phyloP scores from a whole-genome alignment of 2,113 vertebrate species.

The Centrocercus urophasianus region DNA sequence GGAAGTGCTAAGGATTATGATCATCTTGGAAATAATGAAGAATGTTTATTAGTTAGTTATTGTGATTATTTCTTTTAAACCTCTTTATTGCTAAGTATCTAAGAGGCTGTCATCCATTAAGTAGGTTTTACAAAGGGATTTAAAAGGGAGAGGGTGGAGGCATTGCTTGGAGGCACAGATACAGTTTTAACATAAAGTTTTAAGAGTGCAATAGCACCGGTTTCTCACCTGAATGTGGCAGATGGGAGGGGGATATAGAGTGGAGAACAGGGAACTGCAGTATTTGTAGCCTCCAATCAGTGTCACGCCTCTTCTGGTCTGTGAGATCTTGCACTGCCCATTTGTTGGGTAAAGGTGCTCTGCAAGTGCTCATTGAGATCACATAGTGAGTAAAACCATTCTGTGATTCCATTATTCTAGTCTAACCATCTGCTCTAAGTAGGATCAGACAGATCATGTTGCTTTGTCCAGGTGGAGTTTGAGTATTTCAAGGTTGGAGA shows the following conservation, averaged over 20 bases:
- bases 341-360: background rate
- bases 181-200: background rate
- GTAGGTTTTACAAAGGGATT: conserved; percentile 46
- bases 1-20: conserved; percentile 62
- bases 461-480: background rate
- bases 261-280: background rate
- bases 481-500: background rate
- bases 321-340: background rate
- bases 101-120: conserved; percentile 53
- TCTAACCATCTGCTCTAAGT: background rate
- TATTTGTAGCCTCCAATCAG: background rate
- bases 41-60: conserved; percentile 69
- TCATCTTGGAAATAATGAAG: conserved; percentile 57
- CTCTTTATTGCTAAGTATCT: conserved; percentile 43
- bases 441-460: background rate
- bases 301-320: background rate
- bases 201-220: background rate
- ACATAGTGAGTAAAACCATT: rapidly evolving
- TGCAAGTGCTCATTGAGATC: background rate
- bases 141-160: background rate
- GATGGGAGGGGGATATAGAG: background rate
- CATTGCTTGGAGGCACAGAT: background rate
- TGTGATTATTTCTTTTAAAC: conserved; percentile 68
- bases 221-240: background rate
- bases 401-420: too few species aligned